Evolutionary conservation across 2,113 vertebrate genomes (phyloP), one percentile per base, ranked within the genome.

Genomic region (Phoxinus phoxinus): DNA sequence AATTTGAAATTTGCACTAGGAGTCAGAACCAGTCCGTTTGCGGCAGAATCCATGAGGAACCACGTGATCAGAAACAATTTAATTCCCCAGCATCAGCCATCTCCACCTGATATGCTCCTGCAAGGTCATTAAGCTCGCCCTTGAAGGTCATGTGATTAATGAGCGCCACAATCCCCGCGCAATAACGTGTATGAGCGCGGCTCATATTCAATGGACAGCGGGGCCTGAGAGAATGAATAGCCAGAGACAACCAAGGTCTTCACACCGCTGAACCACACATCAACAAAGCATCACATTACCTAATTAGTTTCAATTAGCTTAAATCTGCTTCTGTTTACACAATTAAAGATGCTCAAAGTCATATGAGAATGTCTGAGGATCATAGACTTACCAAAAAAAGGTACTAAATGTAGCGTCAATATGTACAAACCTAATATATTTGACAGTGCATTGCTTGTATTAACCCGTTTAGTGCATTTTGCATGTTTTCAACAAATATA

Each of bases 81-180:
- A 97, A 98, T 98, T 98, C 96, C 94, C 95, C 94, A 95, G 97
- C 96, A 96, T 91, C 95, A 96, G 96, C 97, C 96, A 97, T 97
- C 97, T 96, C 96, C 96, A 97, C 96, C 96, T 99, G 98, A 99
- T 99, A 97, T 99, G 97, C 96, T 97, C 96, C 97, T 97, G 97
- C 98, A 98, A 99, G 97, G 98, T 99, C 97, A 99, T 98, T 99
- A 99, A 97, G 96, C 96, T 96, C 96, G 96, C 96, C 96, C 96
- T 95, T 94, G 96, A 97, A 96, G 98, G 98, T 99, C 97, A 95
- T 92, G 92, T 99, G 98, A 99, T 99, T 98, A 99, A 99, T 95
- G 97, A 97, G 96, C 97, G 97, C 97, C 97, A 97, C 92, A 95
- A 95, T 96, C 96, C 94, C 94, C 95, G 95, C 96, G 96, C 96